phyloP scores from a whole-genome alignment of 2,888 invertebrate species.

The Thyatira batis region DNA sequence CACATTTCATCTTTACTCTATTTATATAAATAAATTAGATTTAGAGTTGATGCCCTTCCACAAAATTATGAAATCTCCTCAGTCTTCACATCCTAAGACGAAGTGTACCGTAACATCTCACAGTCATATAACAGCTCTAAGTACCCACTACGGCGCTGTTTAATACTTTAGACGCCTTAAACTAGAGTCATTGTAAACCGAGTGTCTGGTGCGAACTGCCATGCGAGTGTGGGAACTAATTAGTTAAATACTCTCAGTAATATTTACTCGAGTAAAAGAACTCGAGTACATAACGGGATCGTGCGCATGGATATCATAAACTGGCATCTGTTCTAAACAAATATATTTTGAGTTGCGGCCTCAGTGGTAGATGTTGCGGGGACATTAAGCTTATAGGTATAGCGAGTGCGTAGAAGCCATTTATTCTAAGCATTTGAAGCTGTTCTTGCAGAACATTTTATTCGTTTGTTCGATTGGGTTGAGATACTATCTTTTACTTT shows the following conservation, averaged over 20 bases:
- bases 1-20: too few species aligned
- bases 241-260: not conserved
- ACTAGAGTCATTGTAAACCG: not conserved
- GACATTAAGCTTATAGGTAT: not conserved
- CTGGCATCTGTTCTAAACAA: constrained; percentile 26
- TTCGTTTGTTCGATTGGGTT: too few species aligned
- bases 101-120: not conserved
- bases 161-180: not conserved
- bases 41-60: too few species aligned
- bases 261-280: not conserved
- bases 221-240: not conserved
- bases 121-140: not conserved
- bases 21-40: too few species aligned
- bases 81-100: too few species aligned
- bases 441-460: too few species aligned
- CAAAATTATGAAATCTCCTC: too few species aligned
- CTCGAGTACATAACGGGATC: constrained; percentile 8
- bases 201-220: not conserved
- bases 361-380: not conserved
- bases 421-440: too few species aligned
- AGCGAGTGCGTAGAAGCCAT: too few species aligned
- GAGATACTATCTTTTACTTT: too few species aligned
- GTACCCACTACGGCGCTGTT: not conserved
- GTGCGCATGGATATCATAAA: constrained; percentile 16
- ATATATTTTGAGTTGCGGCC: constrained; percentile 10